phyloP scores from a whole-genome alignment of 2,113 vertebrate species.

The Anolis carolinensis region DNA sequence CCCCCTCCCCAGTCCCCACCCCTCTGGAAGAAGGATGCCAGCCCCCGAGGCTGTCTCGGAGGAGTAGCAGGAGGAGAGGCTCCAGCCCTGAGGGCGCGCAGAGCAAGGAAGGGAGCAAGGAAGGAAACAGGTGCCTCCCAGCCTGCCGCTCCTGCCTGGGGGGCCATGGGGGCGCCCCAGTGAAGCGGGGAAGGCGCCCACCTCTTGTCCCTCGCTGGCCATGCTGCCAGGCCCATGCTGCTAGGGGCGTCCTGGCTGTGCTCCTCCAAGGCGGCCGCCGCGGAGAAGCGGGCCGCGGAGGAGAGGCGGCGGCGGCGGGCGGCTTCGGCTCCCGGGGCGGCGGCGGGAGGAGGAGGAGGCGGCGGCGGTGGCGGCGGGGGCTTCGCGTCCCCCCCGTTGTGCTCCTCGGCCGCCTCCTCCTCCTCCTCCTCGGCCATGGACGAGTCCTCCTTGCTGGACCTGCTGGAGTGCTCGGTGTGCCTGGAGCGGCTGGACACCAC shows the following conservation, averaged over 20 bases:
- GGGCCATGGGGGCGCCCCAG: slow-evolving; percentile 24
- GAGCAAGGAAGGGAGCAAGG: background rate
- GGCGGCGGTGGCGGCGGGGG: slow-evolving; percentile 41
- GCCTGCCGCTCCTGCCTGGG: slow-evolving; percentile 26
- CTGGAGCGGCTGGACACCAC: slow-evolving; percentile 94
- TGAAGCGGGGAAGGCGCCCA: slow-evolving; percentile 14
- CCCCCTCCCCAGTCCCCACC: background rate
- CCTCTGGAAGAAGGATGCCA: background rate
- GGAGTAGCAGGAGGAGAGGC: background rate
- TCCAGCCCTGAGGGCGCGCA: background rate
- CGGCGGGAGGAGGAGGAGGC: slow-evolving; percentile 47
- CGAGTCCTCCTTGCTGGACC: slow-evolving; percentile 93
- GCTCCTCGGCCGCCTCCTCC: background rate
- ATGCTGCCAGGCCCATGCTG: slow-evolving; percentile 63
- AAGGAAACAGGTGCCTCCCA: background rate
- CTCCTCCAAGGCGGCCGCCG: slow-evolving; percentile 67
- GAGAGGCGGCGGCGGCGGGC: slow-evolving; percentile 52
- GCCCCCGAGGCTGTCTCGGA: background rate
- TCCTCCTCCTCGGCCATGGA: slow-evolving; percentile 81
- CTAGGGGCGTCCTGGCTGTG: slow-evolving; percentile 71
- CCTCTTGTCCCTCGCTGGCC: slow-evolving; percentile 1
- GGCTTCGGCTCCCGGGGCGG: background rate
- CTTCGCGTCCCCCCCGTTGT: slow-evolving; percentile 2
- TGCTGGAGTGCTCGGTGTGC: slow-evolving; percentile 95
- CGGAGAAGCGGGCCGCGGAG: slow-evolving; percentile 31